Conservation (phyloP, 92 coral and sea anemone genomes). For the Palythoa caribaeorum region DNA sequence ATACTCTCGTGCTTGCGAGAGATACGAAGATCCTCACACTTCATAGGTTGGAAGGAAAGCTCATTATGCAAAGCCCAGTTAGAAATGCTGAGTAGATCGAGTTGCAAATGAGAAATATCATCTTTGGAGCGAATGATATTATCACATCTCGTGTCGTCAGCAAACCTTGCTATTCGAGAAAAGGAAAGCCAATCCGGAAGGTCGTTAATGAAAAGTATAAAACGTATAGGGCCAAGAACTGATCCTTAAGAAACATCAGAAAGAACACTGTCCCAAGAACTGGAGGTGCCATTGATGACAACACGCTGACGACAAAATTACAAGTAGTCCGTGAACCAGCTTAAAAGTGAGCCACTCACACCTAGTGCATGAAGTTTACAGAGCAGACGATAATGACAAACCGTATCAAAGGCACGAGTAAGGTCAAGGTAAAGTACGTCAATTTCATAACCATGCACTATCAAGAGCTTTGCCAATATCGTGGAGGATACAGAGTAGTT, state of each 20-base stretch:
- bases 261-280: too few relatives aligned
- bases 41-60: slow-evolving; percentile 45
- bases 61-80: not conserved
- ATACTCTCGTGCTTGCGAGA: slow-evolving; percentile 23
- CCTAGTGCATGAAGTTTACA: slow-evolving; percentile 38
- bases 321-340: slow-evolving; percentile 27
- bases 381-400: slow-evolving; percentile 17
- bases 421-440: slow-evolving; percentile 39
- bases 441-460: not conserved
- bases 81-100: not conserved
- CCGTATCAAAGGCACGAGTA: too few relatives aligned
- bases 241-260: not conserved
- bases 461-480: slow-evolving; percentile 35
- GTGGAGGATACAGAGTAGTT: slow-evolving; percentile 43
- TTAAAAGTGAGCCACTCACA: slow-evolving; percentile 37
- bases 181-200: slow-evolving; percentile 45
- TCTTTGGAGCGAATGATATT: slow-evolving; percentile 4
- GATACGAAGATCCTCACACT: not conserved
- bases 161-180: slow-evolving; percentile 47
- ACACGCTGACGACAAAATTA: slow-evolving; percentile 9
- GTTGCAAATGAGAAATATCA: slow-evolving; percentile 40
- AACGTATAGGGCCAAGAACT: not conserved
- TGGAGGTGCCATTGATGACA: too few relatives aligned
- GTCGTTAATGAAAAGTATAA: slow-evolving; percentile 29
- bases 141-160: slow-evolving; percentile 65